These are phyloP conservation scores for Acrobasis consociella DNA, from an alignment of 2,888 invertebrate genomes.

Conservation along the genomic window DNA sequence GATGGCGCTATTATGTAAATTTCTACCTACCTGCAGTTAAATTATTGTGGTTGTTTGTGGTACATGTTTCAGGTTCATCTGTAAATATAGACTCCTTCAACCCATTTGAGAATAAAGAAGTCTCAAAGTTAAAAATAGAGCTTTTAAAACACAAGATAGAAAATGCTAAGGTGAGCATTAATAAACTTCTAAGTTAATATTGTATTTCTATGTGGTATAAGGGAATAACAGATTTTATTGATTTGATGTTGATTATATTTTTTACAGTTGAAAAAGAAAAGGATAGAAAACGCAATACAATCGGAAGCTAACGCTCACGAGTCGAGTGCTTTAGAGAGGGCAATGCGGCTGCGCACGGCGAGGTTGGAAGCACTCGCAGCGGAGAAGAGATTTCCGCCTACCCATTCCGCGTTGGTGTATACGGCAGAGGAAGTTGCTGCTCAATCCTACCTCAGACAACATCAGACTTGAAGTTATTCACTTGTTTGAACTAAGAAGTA, in stretches of 20 bases:
- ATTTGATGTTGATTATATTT: not conserved
- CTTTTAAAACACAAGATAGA: conserved; percentile 67
- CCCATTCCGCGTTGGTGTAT: conserved; percentile 56
- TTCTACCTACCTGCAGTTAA: not conserved
- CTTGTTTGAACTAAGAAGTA: not conserved
- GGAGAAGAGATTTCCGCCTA: conserved; percentile 49
- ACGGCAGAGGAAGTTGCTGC: conserved; percentile 51
- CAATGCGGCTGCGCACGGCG: conserved; percentile 60
- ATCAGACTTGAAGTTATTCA: conserved; percentile 33
- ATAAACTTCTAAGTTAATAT: not conserved
- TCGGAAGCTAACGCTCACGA: conserved; percentile 51
- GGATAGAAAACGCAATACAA: conserved; percentile 56
- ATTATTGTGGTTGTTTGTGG: conserved; percentile 5
- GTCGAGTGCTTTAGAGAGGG: conserved; percentile 46
- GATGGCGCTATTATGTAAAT: no score
- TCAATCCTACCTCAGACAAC: conserved; percentile 50
- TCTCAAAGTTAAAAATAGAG: conserved; percentile 59
- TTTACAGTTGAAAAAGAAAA: conserved; percentile 63
- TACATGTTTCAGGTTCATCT: conserved; percentile 49
- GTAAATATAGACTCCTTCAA: conserved; percentile 29
- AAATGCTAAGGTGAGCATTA: conserved; percentile 62
- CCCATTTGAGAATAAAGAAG: conserved; percentile 53
- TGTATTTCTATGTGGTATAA: not conserved
- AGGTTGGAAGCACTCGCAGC: conserved; percentile 57
- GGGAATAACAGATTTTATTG: no score